A percentile compares a stretch with the other conserved stretches of the same genome.
phyloP scores from a whole-genome alignment of 1,140 invertebrate species.

The Psix sp. region DNA sequence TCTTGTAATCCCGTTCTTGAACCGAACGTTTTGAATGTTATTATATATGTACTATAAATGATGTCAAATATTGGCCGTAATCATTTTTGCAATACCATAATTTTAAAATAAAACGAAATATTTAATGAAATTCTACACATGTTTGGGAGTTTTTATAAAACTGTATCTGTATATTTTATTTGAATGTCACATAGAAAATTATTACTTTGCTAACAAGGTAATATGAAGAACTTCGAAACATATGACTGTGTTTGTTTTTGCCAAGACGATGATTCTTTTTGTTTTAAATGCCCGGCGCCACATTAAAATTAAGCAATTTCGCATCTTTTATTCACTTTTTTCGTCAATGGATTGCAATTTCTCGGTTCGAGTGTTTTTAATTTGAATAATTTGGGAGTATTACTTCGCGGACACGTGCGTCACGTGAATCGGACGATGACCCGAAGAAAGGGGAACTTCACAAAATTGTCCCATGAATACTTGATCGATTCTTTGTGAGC shows the following conservation, averaged over 20 bases:
- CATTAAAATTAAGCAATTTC: no score
- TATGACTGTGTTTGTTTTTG: no score
- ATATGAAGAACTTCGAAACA: no score
- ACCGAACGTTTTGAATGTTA: constrained; percentile 48
- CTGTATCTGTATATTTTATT: no score
- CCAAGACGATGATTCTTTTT: no score
- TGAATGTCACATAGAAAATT: constrained; percentile 50
- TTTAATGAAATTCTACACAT: no score
- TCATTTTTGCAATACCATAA: constrained; percentile 53
- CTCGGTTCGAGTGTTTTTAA: constrained; percentile 11
- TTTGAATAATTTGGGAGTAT: constrained; percentile 19
- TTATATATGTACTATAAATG: constrained; percentile 49
- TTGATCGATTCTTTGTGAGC: constrained; percentile 57
- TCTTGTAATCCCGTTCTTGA: constrained; percentile 40
- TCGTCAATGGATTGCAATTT: constrained; percentile 12
- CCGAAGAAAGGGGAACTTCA: constrained; percentile 35
- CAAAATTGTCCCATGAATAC: constrained; percentile 61
- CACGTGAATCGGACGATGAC: constrained; percentile 43
- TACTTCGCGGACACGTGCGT: constrained; percentile 9
- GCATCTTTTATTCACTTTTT: no score
- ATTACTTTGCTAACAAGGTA: no score
- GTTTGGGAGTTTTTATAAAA: no score
- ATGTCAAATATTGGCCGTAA: constrained; percentile 40
- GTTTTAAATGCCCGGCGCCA: no score
- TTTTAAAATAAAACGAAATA: constrained; percentile 25